Evolutionary conservation across 1,140 invertebrate species (phyloP), one percentile per base, ranked within the genome.

Genomic region (Hydropsyche tenuis): DNA sequence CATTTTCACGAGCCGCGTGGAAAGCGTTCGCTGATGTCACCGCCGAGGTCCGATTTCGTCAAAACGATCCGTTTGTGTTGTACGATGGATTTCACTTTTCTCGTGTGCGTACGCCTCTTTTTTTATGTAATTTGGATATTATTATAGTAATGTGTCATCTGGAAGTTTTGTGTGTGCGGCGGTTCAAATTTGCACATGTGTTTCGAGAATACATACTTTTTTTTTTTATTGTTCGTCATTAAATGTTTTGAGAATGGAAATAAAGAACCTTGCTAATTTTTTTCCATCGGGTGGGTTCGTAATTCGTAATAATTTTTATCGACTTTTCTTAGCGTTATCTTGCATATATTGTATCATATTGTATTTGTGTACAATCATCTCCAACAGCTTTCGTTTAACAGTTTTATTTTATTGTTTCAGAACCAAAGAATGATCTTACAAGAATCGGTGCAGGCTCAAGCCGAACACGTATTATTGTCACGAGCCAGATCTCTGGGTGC

Each of bases 401-500:
- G 3, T 51, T n/a, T 5, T 56, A 27, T 73, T 73, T 66, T 18
- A 64, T 66, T 56, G 46, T 70, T 68, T 37, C 73, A 74, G 73
- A 74, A 74, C 45, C 73, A 74, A 64, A 43, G 46, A n/a, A n/a
- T 68, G 14, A 84, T 83, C n/a, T n/a, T n/a, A n/a, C n/a, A n/a
- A 81, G 83, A 82, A 43, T 80, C 82, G 37, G 42, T 22, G 51
- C 30, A 18, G 30, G 46, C 43, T 7, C 45, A 22, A 1, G 22
- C 46, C 20, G 70, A 65, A 69, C 83, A 84, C 70, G 80, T 82
- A 5, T 80, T 78, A 16, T 78, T 85, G 62, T 78, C 82, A 12
- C 80, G 84, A 62, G 83, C 83, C 1, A 78, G 82, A 9, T 85
- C 84, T 4, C 81, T 84, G 56, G 74, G 71, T 7, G 71, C 83